Evolutionary conservation across 2,797 vertebrate genomes (phyloP), one percentile per base, ranked within the genome.

Genomic region (Hybognathus amarus): DNA sequence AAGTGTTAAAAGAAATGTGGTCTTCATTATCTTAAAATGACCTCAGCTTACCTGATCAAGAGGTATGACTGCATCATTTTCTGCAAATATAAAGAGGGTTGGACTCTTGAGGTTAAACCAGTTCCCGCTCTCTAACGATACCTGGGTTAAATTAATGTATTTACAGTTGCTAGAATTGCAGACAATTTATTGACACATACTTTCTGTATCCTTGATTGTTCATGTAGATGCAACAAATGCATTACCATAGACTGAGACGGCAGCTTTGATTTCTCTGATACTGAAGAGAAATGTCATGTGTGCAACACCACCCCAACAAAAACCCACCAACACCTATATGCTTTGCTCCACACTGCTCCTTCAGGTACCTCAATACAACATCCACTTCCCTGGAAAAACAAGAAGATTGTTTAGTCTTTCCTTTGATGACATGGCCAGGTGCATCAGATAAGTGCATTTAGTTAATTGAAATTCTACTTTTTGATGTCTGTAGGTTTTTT

Each of bases 21-120:
- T 56, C 22, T 56, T 45, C 2, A 50, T n/a, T 47, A 50, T 50
- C 17, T 15, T 33, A n/a, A 70, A 70, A 13, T 27, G 11, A 9
- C 15, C 22, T 50, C 27, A 30, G 1, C 69, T 85, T 68, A 96
- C 95, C 88, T 96, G 94, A 27, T 94, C 91, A 47, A 96, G 89
- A 20, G 95, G 94, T 85, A 97, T 95, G 12, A 94, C 11, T 0
- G 45, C 0, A 84, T 97, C 95, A 0, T 96, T 96, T 78, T 96
- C 96, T 0, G 71, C 95, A 91, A 97, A 98, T 90, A 96, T 94
- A 36, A 97, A 98, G 85, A 96, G 89, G 0, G 92, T 96, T 22
- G 96, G 94, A 80, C 90, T 94, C 86, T 94, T 93, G 10, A 97
- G 85, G 1, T 78, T 87, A 68, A 93, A 93, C 13, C 85, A 79